phyloP scores from a whole-genome alignment of 64 coral and sea anemone genomes.

The Acropora yongei region DNA sequence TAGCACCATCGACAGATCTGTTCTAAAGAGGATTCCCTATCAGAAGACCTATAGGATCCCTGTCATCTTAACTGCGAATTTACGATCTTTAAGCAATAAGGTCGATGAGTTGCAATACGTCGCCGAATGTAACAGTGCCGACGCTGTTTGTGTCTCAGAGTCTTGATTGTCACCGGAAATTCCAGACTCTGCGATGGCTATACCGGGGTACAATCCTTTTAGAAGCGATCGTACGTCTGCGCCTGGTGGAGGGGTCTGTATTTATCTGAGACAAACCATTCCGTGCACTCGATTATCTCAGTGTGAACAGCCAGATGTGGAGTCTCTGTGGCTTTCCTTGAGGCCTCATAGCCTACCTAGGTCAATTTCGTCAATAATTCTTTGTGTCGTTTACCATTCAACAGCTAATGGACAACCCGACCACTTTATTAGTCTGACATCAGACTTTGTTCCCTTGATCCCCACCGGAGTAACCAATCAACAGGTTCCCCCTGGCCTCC shows the following conservation, averaged over 20 bases:
- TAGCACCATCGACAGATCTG: constrained; percentile 16
- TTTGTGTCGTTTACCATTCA: constrained; percentile 9
- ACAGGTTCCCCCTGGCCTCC: no score
- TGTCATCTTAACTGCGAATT: constrained; percentile 20
- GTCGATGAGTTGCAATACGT: constrained; percentile 51
- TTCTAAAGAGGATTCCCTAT: constrained; percentile 18
- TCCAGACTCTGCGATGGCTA: constrained; percentile 55
- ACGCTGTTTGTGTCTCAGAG: constrained; percentile 49
- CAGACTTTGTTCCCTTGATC: no score
- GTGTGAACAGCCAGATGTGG: constrained; percentile 8
- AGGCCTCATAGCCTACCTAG: constrained; percentile 18
- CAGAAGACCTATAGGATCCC: constrained; percentile 28
- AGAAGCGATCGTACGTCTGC: constrained; percentile 38
- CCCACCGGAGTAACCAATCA: no score
- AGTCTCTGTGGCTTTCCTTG: constrained; percentile 3
- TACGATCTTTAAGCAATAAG: constrained; percentile 50
- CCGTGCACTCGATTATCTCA: constrained; percentile 27
- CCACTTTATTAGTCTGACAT: not conserved
- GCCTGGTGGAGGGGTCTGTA: constrained; percentile 35
- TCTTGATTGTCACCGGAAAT: constrained; percentile 53
- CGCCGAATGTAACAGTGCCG: constrained; percentile 33
- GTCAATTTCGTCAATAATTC: not conserved
- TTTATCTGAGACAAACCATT: constrained; percentile 25
- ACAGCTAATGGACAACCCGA: constrained; percentile 13
- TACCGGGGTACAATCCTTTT: constrained; percentile 59